Conservation (phyloP, 2,113 vertebrate species). For the Andinoacara biseriatus region DNA sequence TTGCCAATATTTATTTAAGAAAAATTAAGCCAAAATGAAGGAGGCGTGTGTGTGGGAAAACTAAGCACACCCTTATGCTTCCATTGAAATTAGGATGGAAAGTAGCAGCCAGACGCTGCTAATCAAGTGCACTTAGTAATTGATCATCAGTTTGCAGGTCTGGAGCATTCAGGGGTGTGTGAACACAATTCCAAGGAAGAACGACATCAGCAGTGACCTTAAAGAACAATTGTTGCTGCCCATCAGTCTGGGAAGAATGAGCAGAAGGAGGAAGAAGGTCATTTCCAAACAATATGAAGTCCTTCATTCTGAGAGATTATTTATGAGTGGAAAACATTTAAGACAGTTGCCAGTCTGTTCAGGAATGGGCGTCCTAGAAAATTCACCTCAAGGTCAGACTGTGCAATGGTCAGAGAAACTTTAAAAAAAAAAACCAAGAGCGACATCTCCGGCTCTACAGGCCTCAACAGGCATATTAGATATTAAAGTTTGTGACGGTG, state of each 20-base stretch:
- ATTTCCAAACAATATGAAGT: background rate
- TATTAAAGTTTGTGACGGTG: background rate
- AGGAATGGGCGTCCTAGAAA: background rate
- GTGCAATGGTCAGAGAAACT: background rate
- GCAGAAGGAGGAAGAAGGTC: background rate
- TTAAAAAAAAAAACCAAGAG: background rate
- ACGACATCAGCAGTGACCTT: background rate
- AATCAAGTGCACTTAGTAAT: background rate
- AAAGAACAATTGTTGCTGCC: background rate
- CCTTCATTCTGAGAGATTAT: background rate
- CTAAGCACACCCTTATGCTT: background rate
- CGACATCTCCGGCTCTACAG: background rate
- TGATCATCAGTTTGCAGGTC: background rate
- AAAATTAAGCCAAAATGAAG: background rate
- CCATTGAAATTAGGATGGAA: too few relatives aligned
- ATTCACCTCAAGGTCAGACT: background rate
- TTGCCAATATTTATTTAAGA: background rate
- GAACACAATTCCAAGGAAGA: background rate
- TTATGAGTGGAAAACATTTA: background rate
- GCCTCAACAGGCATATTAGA: background rate
- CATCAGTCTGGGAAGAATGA: fast-evolving
- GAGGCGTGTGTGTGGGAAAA: background rate
- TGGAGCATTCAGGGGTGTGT: background rate
- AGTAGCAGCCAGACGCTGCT: background rate
- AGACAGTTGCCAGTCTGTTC: background rate